Evolutionary conservation across 2,888 invertebrate species (phyloP).

Genomic region (Tachina grossa): DNA sequence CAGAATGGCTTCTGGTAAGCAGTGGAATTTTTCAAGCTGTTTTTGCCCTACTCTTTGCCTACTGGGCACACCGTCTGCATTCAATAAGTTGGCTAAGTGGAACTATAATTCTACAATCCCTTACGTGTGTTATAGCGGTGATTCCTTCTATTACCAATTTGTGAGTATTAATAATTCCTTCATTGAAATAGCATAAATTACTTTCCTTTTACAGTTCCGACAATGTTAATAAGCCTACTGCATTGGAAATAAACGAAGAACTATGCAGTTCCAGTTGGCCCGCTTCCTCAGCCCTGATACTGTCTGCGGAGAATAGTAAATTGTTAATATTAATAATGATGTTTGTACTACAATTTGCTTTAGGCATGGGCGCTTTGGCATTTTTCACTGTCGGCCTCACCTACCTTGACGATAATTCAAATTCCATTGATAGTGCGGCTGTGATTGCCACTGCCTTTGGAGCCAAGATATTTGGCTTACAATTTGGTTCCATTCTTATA

Average conservation of each 20-base stretch:
- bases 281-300: conserved; percentile 67
- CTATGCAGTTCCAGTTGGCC: conserved; percentile 75
- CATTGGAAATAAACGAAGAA: conserved; percentile 73
- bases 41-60: conserved; percentile 84
- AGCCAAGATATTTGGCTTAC: conserved; percentile 80
- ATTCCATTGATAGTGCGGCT: conserved; percentile 83
- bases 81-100: conserved; percentile 85
- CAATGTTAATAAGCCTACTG: conserved; percentile 64
- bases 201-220: conserved; percentile 72
- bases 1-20: conserved; percentile 85
- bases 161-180: conserved; percentile 74
- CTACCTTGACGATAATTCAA: conserved; percentile 86
- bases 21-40: conserved; percentile 84
- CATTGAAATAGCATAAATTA: neutral
- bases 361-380: conserved; percentile 83
- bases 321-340: conserved; percentile 83
- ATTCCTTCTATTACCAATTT: conserved; percentile 85
- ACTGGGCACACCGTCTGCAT: conserved; percentile 85
- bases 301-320: conserved; percentile 77
- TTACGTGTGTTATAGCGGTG: conserved; percentile 83
- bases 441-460: conserved; percentile 82
- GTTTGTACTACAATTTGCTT: conserved; percentile 83
- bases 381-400: conserved; percentile 85
- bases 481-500: conserved; percentile 81
- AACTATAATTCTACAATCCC: conserved; percentile 84